Evolutionary conservation across 2,888 invertebrate genomes (phyloP).

Genomic region (Girardia tigrina): DNA sequence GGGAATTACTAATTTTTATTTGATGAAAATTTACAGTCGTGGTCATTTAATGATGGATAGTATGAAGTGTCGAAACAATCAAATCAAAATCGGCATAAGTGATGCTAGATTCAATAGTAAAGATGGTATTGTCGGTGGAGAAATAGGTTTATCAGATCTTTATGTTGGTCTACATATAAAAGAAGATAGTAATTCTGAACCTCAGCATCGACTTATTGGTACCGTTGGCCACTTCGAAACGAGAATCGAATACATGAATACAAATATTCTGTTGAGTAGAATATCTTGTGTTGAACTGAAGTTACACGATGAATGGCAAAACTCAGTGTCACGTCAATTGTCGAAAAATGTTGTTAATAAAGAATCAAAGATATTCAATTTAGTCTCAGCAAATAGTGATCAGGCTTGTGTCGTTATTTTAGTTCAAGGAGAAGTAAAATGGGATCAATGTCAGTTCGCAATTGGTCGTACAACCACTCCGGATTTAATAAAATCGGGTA

Average conservation of each 20-base stretch:
- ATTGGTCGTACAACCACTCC: conserved; percentile 33
- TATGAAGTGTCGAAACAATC: conserved; percentile 27
- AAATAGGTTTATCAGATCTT: conserved; percentile 27
- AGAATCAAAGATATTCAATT: background rate
- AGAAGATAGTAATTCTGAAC: conserved; percentile 34
- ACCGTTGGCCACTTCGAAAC: conserved; percentile 33
- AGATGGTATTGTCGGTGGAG: conserved; percentile 36
- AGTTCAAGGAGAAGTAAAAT: conserved; percentile 31
- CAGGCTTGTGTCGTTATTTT: conserved; percentile 17
- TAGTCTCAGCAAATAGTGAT: background rate
- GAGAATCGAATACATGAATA: conserved; percentile 35
- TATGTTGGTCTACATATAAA: conserved; percentile 34
- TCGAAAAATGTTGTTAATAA: background rate
- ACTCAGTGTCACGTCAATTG: background rate
- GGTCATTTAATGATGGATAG: conserved; percentile 34
- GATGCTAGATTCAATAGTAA: conserved; percentile 28
- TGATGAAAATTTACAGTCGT: conserved; percentile 24
- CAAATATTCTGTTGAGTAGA: conserved; percentile 33
- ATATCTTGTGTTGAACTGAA: conserved; percentile 28
- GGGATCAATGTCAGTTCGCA: conserved; percentile 33
- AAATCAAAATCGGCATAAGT: background rate
- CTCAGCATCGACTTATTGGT: conserved; percentile 28
- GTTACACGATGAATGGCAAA: conserved; percentile 33
- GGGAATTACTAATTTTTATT: conserved; percentile 34
- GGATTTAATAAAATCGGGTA: conserved; percentile 28